phyloP scores from a whole-genome alignment of 2,797 vertebrate species.

The Phylloscopus collybita region DNA sequence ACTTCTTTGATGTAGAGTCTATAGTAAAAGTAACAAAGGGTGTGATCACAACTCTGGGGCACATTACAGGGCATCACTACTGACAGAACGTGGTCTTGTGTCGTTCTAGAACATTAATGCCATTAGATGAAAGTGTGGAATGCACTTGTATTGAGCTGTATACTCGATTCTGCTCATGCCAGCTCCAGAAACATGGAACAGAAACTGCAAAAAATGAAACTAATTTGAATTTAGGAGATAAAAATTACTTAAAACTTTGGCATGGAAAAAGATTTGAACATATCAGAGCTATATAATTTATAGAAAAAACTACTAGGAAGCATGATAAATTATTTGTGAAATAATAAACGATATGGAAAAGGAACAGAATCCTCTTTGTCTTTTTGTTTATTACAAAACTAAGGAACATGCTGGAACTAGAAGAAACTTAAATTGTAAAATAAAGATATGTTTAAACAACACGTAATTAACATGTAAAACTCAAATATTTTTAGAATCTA shows the following conservation, averaged over 20 bases:
- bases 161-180: neutral
- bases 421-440: neutral
- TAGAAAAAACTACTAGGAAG: neutral
- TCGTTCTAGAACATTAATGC: neutral
- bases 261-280: neutral
- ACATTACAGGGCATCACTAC: neutral
- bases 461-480: neutral
- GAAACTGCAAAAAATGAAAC: neutral
- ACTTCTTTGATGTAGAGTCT: neutral
- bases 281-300: neutral
- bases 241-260: neutral
- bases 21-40: neutral
- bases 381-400: neutral
- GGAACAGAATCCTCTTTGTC: neutral
- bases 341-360: neutral
- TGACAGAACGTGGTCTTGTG: neutral
- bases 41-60: neutral
- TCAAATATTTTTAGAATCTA: neutral
- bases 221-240: neutral
- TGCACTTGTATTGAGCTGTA: neutral
- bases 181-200: neutral
- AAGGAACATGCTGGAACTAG: neutral
- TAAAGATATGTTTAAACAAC: neutral
- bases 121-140: neutral
- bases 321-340: neutral